Base-by-base conservation (phyloP, 2,797 vertebrate species). In the Borostomias antarcticus region DNA sequence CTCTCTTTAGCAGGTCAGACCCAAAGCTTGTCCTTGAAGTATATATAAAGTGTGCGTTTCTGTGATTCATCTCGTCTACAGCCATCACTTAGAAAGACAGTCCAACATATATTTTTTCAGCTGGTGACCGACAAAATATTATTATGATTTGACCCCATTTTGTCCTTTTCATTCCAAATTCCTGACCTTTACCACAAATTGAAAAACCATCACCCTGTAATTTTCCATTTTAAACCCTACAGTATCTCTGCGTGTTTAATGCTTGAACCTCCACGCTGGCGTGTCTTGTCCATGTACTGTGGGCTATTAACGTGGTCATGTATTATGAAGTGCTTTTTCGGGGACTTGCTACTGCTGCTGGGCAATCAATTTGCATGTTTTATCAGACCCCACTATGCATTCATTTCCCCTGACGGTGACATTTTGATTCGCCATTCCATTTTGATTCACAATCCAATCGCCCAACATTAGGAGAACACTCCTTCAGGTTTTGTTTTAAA, bases 381-480 rank as follows among this genome's bases (percentile, higher is more conserved):
- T 35, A 66, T 69, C 50, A 68, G 17, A 40, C 47, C 40, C 56
- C n/a, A n/a, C 11, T 19, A 37, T 11, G 1, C 7, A 7, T 23
- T 68, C 48, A 66, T 70, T 62, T 66, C 48, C 67, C 26, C 54
- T 58, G 64, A 28, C 62, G 19, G 28, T 47, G 52, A 29, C 50
- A 61, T 79, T n/a, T 68, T 69, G 33, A 59, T 26, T 62, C 28
- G 1, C 48, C 51, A 58, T 78, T 63, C n/a, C n/a, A n/a, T n/a
- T n/a, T n/a, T n/a, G n/a, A n/a, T n/a, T n/a, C n/a, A n/a, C 58
- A 53, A 64, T 59, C 66, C 26, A 19, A 47, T 64, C n/a, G 0
- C 2, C 45, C 0, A 17, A 30, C 15, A 21, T 67, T 32, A 66
- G 45, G 56, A 33, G 28, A 15, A 35, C 17, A 2, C 56, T 69